A percentile compares a stretch with the other conserved stretches of the same genome.
These are phyloP conservation scores for Sorex maritimensis DNA, from an alignment of 2,797 vertebrate species.

Conservation along the genomic window DNA sequence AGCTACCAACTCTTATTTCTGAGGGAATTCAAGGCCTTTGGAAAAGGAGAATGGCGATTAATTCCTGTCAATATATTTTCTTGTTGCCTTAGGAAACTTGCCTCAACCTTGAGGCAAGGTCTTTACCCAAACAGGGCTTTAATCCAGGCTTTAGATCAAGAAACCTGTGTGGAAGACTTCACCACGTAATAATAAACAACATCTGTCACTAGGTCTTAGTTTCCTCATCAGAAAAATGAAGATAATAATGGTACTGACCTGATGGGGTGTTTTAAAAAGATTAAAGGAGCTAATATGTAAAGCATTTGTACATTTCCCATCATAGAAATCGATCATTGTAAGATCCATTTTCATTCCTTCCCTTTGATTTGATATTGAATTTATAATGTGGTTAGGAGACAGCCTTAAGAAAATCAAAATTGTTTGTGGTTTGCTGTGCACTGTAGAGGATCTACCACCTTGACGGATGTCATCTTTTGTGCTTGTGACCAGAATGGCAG, in stretches of 20 bases:
- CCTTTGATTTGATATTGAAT: constrained; percentile 60
- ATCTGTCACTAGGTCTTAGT: constrained; percentile 12
- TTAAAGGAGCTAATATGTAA: constrained; percentile 38
- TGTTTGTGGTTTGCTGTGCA: constrained; percentile 19
- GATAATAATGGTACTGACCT: constrained; percentile 2
- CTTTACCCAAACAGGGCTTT: constrained; percentile 14
- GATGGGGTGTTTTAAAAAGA: constrained; percentile 38
- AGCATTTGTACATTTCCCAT: constrained; percentile 8
- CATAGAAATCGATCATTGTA: constrained; percentile 5
- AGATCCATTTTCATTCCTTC: constrained; percentile 64
- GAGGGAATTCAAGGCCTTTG: neutral
- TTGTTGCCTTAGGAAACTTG: neutral
- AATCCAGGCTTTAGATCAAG: constrained; percentile 18
- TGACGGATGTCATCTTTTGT: neutral
- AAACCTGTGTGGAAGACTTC: constrained; percentile 14
- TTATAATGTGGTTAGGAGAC: constrained; percentile 36
- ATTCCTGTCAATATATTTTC: neutral
- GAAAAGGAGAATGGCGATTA: neutral
- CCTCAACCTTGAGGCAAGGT: neutral
- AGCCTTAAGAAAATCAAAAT: constrained; percentile 58
- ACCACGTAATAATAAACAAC: constrained; percentile 13
- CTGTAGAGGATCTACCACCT: constrained; percentile 50
- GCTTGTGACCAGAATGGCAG: constrained; percentile 49
- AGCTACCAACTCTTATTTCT: constrained; percentile 32
- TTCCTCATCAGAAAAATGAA: constrained; percentile 54